Evolutionary conservation across 2,113 vertebrate species (phyloP).

Genomic region (Cebus imitator): DNA sequence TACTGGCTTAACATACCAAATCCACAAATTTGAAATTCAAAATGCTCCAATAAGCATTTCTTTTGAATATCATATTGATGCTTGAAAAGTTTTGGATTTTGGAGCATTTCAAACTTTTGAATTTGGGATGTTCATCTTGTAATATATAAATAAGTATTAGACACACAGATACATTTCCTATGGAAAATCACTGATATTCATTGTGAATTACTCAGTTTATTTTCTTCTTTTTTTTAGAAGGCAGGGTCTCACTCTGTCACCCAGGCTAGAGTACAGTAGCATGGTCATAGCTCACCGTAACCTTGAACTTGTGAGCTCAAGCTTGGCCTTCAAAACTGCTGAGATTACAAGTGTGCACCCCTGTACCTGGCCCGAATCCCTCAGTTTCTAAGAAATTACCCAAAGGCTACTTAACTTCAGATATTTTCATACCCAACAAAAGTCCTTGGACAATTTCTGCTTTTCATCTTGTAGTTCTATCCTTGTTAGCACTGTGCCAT

Average conservation of each 20-base stretch:
- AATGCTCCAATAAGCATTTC: not conserved
- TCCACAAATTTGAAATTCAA: not conserved
- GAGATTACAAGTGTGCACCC: too few relatives aligned
- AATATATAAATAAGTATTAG: not conserved
- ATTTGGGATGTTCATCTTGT: not conserved
- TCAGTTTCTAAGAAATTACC: not conserved
- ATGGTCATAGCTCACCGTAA: too few relatives aligned
- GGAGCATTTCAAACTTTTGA: not conserved
- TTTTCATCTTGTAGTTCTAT: not conserved
- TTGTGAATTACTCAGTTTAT: not conserved
- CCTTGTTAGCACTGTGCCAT: not conserved
- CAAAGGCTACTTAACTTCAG: not conserved
- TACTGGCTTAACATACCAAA: not conserved
- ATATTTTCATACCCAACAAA: not conserved
- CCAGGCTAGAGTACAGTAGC: too few relatives aligned
- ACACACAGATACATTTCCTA: not conserved
- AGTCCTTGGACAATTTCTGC: not conserved
- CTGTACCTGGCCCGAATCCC: too few relatives aligned
- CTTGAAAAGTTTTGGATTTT: not conserved
- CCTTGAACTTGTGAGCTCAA: too few relatives aligned
- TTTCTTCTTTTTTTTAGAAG: too few relatives aligned
- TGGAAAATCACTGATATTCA: not conserved
- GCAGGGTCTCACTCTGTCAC: too few relatives aligned
- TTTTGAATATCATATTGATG: not conserved
- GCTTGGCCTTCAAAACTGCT: too few relatives aligned